These are phyloP conservation scores for Micrasema longulum DNA, from an alignment of 1,140 invertebrate genomes.

Conservation along the genomic window DNA sequence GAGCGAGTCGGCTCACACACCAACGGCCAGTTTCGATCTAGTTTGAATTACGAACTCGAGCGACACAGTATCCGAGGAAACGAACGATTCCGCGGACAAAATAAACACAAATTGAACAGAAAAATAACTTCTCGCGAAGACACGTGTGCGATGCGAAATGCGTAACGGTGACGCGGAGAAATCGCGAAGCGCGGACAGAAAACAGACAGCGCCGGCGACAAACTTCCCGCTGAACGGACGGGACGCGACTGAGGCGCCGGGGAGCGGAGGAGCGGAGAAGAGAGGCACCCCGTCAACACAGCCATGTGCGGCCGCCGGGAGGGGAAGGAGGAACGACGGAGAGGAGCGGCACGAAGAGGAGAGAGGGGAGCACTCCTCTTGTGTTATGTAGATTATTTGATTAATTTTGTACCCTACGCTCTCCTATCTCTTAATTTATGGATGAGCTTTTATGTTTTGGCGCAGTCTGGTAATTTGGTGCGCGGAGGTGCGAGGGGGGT, in stretches of 20 bases:
- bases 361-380: slow-evolving; percentile 28
- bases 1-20: not conserved
- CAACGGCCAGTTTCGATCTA: not conserved
- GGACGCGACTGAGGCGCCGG: slow-evolving; percentile 48
- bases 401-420: slow-evolving; percentile 55
- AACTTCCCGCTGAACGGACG: slow-evolving; percentile 38
- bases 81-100: slow-evolving; percentile 12
- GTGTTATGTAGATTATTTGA: slow-evolving; percentile 55
- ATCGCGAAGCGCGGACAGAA: slow-evolving; percentile 16
- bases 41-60: slow-evolving; percentile 14
- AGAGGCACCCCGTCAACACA: slow-evolving; percentile 40
- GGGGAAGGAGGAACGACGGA: too few species aligned
- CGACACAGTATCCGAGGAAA: not conserved
- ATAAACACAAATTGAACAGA: slow-evolving; percentile 37
- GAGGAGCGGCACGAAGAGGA: not conserved
- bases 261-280: slow-evolving; percentile 7
- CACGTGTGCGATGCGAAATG: slow-evolving; percentile 19
- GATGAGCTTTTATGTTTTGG: slow-evolving; percentile 55
- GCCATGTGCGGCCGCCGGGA: slow-evolving; percentile 46
- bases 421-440: slow-evolving; percentile 55
- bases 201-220: not conserved
- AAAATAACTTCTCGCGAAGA: slow-evolving; percentile 30
- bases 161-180: slow-evolving; percentile 24
- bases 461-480: slow-evolving; percentile 53
- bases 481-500: slow-evolving; percentile 39